These are phyloP conservation scores for Akabosia matsudoensis DNA, from an alignment of 1,140 invertebrate genomes.

Conservation along the genomic window DNA sequence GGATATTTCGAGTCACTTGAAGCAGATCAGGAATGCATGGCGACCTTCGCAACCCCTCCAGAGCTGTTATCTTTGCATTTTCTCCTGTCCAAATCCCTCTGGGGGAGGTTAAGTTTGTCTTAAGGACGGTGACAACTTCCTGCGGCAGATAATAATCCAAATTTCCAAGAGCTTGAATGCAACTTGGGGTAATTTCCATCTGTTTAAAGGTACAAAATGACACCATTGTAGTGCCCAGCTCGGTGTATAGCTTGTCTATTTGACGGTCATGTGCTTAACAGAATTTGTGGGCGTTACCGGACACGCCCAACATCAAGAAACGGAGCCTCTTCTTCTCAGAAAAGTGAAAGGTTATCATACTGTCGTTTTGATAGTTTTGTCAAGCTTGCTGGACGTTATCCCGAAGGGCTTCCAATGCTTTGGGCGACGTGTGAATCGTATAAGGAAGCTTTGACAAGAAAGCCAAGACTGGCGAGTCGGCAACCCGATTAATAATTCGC, in stretches of 20 bases:
- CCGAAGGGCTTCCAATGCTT: background rate
- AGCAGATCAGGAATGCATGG: conserved; percentile 55
- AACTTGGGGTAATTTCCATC: conserved; percentile 64
- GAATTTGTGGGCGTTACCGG: conserved; percentile 53
- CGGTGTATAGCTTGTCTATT: conserved; percentile 54
- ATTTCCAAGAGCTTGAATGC: conserved; percentile 79
- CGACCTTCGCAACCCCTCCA: conserved; percentile 71
- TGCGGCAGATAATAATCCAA: conserved; percentile 63
- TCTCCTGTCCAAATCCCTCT: conserved; percentile 56
- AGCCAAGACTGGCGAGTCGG: background rate
- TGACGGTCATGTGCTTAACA: conserved; percentile 53
- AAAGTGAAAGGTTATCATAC: background rate
- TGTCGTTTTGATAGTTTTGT: background rate
- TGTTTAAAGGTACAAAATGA: conserved; percentile 51
- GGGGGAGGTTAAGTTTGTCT: conserved; percentile 61
- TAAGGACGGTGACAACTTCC: conserved; percentile 59
- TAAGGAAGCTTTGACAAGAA: background rate
- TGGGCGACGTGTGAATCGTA: background rate
- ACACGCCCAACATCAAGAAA: conserved; percentile 52
- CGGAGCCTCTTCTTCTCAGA: conserved; percentile 47
- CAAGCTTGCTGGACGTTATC: background rate
- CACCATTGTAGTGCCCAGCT: conserved; percentile 65
- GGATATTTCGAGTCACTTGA: conserved; percentile 58
- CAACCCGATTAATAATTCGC: too few relatives aligned
- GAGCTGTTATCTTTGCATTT: conserved; percentile 59